A percentile compares a stretch with the other conserved stretches of the same genome.
These are phyloP conservation scores for Thripadectes ignobilis DNA, from an alignment of 2,797 vertebrate species.

Conservation along the genomic window DNA sequence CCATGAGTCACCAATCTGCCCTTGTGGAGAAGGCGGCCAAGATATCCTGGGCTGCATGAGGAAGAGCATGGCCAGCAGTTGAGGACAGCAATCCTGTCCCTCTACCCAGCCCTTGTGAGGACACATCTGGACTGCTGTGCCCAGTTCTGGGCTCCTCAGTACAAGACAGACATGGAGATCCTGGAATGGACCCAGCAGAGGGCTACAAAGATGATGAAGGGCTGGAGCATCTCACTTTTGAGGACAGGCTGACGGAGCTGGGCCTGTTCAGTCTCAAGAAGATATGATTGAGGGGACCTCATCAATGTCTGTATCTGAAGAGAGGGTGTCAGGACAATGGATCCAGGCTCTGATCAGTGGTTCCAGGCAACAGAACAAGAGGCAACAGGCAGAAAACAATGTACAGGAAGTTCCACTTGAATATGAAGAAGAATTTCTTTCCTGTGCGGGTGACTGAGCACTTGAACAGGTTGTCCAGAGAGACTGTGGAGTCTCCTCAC, in stretches of 20 bases:
- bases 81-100: background rate
- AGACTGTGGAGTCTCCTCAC: no score
- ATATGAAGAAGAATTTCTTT: background rate
- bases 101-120: background rate
- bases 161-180: background rate
- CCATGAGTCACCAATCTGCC: background rate
- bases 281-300: background rate
- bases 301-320: background rate
- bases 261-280: background rate
- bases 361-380: background rate
- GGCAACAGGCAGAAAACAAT: background rate
- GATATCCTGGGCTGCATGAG: background rate
- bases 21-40: background rate
- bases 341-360: background rate
- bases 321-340: background rate
- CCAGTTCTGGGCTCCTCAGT: background rate
- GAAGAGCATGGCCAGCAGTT: background rate
- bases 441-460: background rate
- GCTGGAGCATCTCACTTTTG: background rate
- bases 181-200: background rate
- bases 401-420: background rate
- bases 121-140: background rate
- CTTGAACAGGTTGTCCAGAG: background rate
- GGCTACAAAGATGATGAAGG: background rate
- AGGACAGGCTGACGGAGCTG: background rate